Percentiles rank a stretch among this genome's conserved stretches.
Evolutionary conservation across 1,140 invertebrate genomes (phyloP).

Genomic region (Anagrus nilaparvatae): DNA sequence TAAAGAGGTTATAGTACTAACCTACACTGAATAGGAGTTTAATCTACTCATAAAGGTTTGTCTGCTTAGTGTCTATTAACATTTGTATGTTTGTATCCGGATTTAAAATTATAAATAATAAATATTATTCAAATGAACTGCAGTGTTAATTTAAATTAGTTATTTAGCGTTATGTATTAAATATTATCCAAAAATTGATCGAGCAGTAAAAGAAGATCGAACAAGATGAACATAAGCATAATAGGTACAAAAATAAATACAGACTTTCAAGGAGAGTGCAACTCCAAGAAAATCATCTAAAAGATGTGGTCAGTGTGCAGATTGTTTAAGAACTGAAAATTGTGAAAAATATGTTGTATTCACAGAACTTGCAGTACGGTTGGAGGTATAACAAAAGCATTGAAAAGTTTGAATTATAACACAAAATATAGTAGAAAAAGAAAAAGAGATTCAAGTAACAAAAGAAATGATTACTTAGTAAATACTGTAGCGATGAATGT

Average conservation of each 20-base stretch:
- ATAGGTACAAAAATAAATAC: conserved; percentile 33
- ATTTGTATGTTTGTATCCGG: too few relatives aligned
- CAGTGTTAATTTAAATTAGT: too few relatives aligned
- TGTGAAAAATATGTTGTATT: conserved; percentile 78
- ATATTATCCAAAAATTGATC: too few relatives aligned
- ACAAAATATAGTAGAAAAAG: conserved; percentile 36
- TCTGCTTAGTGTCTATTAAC: too few relatives aligned
- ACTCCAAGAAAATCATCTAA: conserved; percentile 38
- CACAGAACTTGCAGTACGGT: conserved; percentile 41
- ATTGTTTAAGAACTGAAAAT: conserved; percentile 68
- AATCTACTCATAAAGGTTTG: too few relatives aligned
- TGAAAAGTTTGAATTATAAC: conserved; percentile 33
- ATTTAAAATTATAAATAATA: too few relatives aligned
- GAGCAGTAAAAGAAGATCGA: too few relatives aligned
- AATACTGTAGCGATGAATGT: conserved; percentile 93
- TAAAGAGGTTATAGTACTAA: too few relatives aligned
- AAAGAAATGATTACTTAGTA: conserved; percentile 55
- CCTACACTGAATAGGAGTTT: too few relatives aligned
- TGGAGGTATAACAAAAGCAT: conserved; percentile 35
- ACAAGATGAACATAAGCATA: conserved; percentile 42
- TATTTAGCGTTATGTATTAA: too few relatives aligned
- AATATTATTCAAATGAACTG: too few relatives aligned
- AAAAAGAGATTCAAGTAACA: conserved; percentile 44
- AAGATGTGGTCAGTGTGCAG: conserved; percentile 73
- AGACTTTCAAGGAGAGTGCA: conserved; percentile 17